phyloP scores from a whole-genome alignment of 2,888 invertebrate species.

The Gryllus longicercus region DNA sequence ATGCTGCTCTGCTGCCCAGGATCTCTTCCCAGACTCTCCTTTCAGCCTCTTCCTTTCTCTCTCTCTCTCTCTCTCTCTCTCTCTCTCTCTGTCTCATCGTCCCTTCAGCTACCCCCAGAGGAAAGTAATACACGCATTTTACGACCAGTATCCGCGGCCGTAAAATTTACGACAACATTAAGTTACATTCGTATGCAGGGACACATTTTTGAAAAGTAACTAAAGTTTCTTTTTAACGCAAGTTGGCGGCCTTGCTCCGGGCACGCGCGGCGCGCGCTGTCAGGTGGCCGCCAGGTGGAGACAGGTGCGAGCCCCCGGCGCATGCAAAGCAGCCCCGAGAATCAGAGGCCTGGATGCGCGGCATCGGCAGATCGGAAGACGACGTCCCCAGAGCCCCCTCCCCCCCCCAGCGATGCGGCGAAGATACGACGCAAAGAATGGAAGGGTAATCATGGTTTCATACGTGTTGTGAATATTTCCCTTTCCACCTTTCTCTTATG shows the following conservation, averaged over 20 bases:
- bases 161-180: slow-evolving; percentile 11
- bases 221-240: slow-evolving; percentile 17
- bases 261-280: not conserved
- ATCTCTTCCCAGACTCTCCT: not conserved
- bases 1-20: not conserved
- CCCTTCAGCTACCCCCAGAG: not conserved
- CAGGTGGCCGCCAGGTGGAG: slow-evolving; percentile 1
- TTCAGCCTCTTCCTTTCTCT: too few relatives aligned
- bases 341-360: not conserved
- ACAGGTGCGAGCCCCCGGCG: not conserved
- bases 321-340: not conserved
- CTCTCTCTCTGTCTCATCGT: not conserved
- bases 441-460: too few relatives aligned
- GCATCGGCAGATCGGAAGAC: too few relatives aligned
- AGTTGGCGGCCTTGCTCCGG: not conserved
- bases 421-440: too few relatives aligned
- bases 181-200: slow-evolving; percentile 17
- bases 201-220: slow-evolving; percentile 17
- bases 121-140: not conserved
- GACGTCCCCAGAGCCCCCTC: too few relatives aligned
- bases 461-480: too few relatives aligned
- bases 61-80: not conserved
- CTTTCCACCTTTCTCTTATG: too few relatives aligned
- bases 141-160: not conserved
- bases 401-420: too few relatives aligned